Evolutionary conservation across 2,797 vertebrate species (phyloP), one percentile per base, ranked within the genome.

Genomic region (Poecilia gillii): DNA sequence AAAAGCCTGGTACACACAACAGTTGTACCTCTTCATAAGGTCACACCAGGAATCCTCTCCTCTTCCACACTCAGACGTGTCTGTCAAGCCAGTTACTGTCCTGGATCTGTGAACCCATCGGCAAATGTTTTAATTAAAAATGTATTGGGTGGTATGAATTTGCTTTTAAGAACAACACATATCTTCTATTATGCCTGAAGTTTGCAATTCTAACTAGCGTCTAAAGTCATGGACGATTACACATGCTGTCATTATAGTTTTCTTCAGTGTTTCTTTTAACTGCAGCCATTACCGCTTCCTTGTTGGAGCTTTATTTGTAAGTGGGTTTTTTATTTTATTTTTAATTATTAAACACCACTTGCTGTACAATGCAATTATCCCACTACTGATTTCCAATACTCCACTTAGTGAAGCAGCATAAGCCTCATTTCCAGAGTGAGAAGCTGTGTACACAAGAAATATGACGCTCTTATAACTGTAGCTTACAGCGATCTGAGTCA

Each of bases 311-410:
- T 73, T 0, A 45, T 49, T 83, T 75, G 64, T 59, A 72, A 77
- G 46, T 46, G 25, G 23, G 73, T 25, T 6, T 25, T 36, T 41
- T n/a, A 23, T 84, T 18, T 46, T 4, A 18, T 51, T 53, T 9
- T 4, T 14, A 76, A 81, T 81, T 72, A 81, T 85, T 75, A 55
- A 88, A 68, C 76, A 86, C 57, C 47, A 41, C 12, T 45, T 31
- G n/a, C 39, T 47, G 39, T 71, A 76, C 36, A 81, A 28, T 74
- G 51, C 3, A 74, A 73, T 80, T 82, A 81, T 23, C 73, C 33
- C 23, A 45, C 8, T 23, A 70, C 47, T 66, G 74, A 75, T 74
- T 81, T 83, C 57, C 74, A 74, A n/a, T 72, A 14, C 0, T 11
- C 20, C 53, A 36, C 45, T n/a, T 13, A 3, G 36, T 71, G 20